Evolutionary conservation across 2,888 invertebrate genomes (phyloP).

Genomic region (Teleogryllus oceanicus): DNA sequence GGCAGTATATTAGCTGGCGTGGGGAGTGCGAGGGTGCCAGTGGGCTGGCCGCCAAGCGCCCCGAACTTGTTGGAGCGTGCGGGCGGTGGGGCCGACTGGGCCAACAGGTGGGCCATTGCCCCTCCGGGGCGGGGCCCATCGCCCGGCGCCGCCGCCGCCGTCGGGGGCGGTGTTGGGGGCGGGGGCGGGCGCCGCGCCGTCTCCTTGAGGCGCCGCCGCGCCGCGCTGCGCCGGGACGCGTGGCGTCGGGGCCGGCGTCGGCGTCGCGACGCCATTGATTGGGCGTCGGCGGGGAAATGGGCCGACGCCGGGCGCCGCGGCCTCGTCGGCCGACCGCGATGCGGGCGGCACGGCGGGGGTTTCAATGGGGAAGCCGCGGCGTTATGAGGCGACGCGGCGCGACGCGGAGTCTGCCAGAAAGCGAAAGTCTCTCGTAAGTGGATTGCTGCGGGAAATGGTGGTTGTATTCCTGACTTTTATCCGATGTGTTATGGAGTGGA

Average conservation of each 20-base stretch:
- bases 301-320: constrained; percentile 26
- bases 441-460: background rate
- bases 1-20: too few relatives aligned
- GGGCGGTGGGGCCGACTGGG: background rate
- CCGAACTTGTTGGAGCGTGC: too few relatives aligned
- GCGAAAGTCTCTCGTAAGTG: constrained; percentile 11
- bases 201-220: constrained; percentile 25
- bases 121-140: background rate
- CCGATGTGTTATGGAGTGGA: too few relatives aligned
- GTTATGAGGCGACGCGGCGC: too few relatives aligned
- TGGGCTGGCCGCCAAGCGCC: too few relatives aligned
- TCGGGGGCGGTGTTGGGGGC: too few relatives aligned
- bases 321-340: too few relatives aligned
- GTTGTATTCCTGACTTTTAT: too few relatives aligned
- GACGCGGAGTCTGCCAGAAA: background rate
- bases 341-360: too few relatives aligned
- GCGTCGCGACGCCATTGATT: background rate
- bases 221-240: constrained; percentile 19
- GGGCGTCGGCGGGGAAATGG: background rate
- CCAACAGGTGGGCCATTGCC: constrained; percentile 11
- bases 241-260: constrained; percentile 21
- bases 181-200: constrained; percentile 33
- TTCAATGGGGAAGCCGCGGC: too few relatives aligned
- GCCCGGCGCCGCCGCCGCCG: too few relatives aligned
- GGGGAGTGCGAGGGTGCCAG: too few relatives aligned